Conservation (phyloP, 2,888 invertebrate genomes). For the Corbicula japonica region DNA sequence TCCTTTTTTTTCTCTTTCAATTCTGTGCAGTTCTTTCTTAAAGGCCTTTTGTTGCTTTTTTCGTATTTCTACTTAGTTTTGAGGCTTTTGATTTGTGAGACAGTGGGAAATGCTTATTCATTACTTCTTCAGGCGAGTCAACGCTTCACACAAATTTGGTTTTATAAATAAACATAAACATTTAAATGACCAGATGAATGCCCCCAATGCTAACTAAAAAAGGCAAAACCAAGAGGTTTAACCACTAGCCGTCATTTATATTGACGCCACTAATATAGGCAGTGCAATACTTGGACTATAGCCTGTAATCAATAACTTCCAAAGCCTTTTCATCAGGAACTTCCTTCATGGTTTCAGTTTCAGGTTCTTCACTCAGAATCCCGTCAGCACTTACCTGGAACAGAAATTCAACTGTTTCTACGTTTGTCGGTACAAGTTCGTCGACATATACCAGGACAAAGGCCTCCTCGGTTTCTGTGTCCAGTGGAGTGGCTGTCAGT, state of each 20-base stretch:
- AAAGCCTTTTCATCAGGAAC: background rate
- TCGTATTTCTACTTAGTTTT: background rate
- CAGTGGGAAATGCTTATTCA: constrained; percentile 11
- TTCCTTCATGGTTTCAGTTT: background rate
- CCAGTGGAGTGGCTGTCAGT: background rate
- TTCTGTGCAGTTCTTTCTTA: background rate
- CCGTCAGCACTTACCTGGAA: background rate
- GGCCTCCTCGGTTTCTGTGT: background rate
- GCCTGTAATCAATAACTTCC: constrained; percentile 1
- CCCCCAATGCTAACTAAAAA: no score
- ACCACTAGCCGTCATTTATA: background rate
- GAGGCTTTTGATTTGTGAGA: background rate
- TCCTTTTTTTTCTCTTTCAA: constrained; percentile 19
- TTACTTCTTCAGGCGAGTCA: background rate
- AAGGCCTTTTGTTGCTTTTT: background rate
- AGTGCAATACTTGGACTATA: background rate
- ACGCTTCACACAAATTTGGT: background rate
- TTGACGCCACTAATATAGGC: background rate
- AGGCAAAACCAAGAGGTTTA: no score
- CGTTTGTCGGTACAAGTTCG: background rate
- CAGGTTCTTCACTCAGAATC: background rate
- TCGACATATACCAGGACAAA: background rate
- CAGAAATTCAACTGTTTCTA: background rate
- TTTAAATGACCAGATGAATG: no score
- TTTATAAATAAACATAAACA: constrained; percentile 8